phyloP scores from a whole-genome alignment of 1,140 invertebrate genomes.

The Drosophila sturtevanti region DNA sequence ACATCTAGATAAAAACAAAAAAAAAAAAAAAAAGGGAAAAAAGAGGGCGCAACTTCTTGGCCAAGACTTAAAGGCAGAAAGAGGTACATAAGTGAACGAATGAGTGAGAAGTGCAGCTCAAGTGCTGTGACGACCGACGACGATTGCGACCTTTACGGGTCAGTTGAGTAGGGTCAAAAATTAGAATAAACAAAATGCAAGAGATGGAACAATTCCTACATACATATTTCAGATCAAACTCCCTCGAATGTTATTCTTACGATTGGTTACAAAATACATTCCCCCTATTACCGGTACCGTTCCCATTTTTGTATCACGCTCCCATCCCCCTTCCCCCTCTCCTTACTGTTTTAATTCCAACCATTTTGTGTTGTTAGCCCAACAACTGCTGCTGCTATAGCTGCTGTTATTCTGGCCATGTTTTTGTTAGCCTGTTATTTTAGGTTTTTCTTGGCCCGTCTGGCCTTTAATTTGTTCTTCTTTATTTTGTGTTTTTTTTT shows the following conservation, averaged over 20 bases:
- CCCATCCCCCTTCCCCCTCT: neutral
- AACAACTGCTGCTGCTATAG: neutral
- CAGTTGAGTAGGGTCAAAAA: slow-evolving; percentile 81
- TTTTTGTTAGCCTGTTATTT: slow-evolving; percentile 76
- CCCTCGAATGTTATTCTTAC: slow-evolving; percentile 68
- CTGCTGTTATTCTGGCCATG: slow-evolving; percentile 60
- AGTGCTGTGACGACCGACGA: slow-evolving; percentile 68
- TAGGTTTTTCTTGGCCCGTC: slow-evolving; percentile 50
- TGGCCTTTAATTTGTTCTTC: slow-evolving; percentile 46
- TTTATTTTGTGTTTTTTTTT: slow-evolving; percentile 32
- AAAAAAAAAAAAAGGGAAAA: slow-evolving; percentile 21
- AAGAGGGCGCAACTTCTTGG: slow-evolving; percentile 64
- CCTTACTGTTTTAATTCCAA: slow-evolving; percentile 29
- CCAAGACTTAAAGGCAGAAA: slow-evolving; percentile 28
- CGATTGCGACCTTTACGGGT: slow-evolving; percentile 63
- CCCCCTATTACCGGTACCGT: slow-evolving; percentile 18
- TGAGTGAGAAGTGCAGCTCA: slow-evolving; percentile 42
- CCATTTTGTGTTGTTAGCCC: slow-evolving; percentile 57
- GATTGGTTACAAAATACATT: slow-evolving; percentile 76
- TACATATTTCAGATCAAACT: slow-evolving; percentile 19
- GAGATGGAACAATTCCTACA: slow-evolving; percentile 64
- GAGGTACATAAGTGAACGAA: neutral
- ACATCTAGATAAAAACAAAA: slow-evolving; percentile 73
- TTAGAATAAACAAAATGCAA: slow-evolving; percentile 73
- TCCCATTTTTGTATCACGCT: too few species aligned